A percentile compares a stretch with the other conserved stretches of the same genome.
phyloP scores from a whole-genome alignment of 2,888 invertebrate species.

The Altica lythri region DNA sequence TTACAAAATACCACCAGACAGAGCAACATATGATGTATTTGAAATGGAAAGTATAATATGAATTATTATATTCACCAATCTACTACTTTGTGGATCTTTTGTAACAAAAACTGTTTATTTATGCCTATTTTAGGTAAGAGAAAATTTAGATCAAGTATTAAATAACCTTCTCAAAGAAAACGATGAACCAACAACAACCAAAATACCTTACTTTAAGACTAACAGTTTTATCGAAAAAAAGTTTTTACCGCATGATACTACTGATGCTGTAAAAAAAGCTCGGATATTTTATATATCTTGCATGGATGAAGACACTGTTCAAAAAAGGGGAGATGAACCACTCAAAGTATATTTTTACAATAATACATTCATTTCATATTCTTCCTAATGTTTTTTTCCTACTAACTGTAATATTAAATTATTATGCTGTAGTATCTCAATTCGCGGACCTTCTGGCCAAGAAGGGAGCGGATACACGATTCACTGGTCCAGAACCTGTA shows the following conservation, averaged over 20 bases:
- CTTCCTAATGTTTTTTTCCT: too few relatives aligned
- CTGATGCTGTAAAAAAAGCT: slow-evolving; percentile 77
- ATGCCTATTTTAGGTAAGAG: slow-evolving; percentile 56
- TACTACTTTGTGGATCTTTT: neutral
- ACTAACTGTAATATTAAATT: neutral
- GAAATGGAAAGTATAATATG: slow-evolving; percentile 67
- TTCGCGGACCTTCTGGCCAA: too few relatives aligned
- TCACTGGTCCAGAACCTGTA: too few relatives aligned
- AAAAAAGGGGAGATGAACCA: slow-evolving; percentile 73
- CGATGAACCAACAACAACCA: slow-evolving; percentile 9
- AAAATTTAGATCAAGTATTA: slow-evolving; percentile 74
- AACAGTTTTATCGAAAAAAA: slow-evolving; percentile 36
- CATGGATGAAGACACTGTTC: slow-evolving; percentile 70
- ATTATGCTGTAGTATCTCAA: neutral
- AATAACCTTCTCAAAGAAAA: slow-evolving; percentile 65
- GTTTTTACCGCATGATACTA: slow-evolving; percentile 33
- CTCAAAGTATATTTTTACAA: too few relatives aligned
- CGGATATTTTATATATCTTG: slow-evolving; percentile 85
- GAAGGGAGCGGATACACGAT: too few relatives aligned
- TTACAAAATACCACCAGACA: slow-evolving; percentile 87
- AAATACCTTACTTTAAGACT: slow-evolving; percentile 17
- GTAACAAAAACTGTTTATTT: neutral
- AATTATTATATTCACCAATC: neutral
- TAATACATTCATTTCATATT: too few relatives aligned
- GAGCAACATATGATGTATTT: slow-evolving; percentile 87